These are phyloP conservation scores for Bibio marci DNA, from an alignment of 2,888 invertebrate species.

Conservation along the genomic window DNA sequence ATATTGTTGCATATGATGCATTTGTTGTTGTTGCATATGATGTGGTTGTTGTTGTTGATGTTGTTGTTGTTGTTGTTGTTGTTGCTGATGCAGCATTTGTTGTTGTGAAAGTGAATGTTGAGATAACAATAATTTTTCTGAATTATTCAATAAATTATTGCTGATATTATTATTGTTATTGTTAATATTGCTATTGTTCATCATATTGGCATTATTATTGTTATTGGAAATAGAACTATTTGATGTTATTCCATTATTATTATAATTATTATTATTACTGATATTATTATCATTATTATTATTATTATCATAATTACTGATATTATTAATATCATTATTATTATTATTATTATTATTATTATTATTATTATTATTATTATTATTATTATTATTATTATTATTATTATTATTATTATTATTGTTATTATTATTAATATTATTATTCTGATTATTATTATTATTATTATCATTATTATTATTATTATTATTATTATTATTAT, in stretches of 20 bases:
- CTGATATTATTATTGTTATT: conserved; percentile 5
- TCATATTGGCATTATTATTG: not conserved
- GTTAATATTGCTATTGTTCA: conserved; percentile 7
- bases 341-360: not conserved
- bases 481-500: conserved; percentile 7
- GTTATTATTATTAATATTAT: not conserved
- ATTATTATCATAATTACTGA: conserved; percentile 2
- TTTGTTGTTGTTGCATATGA: no score
- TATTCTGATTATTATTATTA: not conserved
- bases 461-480: conserved; percentile 6
- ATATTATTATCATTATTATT: conserved; percentile 7
- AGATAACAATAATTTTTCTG: not conserved
- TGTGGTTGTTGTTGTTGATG: no score
- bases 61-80: no score
- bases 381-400: not conserved
- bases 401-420: not conserved
- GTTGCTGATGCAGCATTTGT: conserved; percentile 14
- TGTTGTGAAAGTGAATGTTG: conserved; percentile 21
- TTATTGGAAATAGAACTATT: no score
- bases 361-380: conserved; percentile 12
- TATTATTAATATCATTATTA: not conserved
- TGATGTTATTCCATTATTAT: no score
- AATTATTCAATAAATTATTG: conserved; percentile 1
- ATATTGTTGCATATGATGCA: no score
- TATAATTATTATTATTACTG: conserved; percentile 5